A percentile compares a stretch with the other conserved stretches of the same genome.
phyloP scores from a whole-genome alignment of 2,888 invertebrate species.

The Eupsilia transversa region DNA sequence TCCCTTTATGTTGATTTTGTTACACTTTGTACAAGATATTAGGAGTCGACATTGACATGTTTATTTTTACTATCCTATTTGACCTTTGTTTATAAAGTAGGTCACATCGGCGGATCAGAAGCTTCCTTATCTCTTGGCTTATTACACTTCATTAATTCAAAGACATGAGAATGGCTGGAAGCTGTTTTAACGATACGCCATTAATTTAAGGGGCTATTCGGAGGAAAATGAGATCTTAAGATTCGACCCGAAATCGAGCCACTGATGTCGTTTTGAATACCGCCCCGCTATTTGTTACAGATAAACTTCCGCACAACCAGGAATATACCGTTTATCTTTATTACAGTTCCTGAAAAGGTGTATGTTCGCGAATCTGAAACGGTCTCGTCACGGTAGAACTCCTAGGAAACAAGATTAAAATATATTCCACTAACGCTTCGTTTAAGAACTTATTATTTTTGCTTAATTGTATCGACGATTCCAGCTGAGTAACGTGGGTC shows the following conservation, averaged over 20 bases:
- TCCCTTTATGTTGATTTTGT: conserved; percentile 27
- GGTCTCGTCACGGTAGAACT: neutral
- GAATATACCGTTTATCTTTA: conserved; percentile 40
- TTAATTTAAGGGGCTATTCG: conserved; percentile 78
- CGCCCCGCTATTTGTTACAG: conserved; percentile 44
- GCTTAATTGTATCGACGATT: conserved; percentile 1
- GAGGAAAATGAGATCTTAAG: conserved; percentile 74
- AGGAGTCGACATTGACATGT: conserved; percentile 1
- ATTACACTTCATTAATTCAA: conserved; percentile 82
- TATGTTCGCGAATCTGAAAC: conserved; percentile 18
- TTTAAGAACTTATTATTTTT: neutral
- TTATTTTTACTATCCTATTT: conserved; percentile 13
- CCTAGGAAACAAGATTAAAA: conserved; percentile 7
- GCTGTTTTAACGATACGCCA: conserved; percentile 78
- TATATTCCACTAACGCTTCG: neutral
- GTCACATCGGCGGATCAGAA: conserved; percentile 31
- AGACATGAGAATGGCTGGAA: conserved; percentile 74
- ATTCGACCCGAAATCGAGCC: conserved; percentile 67
- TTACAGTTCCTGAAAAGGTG: conserved; percentile 27
- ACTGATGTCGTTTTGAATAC: conserved; percentile 59
- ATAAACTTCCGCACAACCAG: conserved; percentile 44
- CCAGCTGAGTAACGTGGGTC: conserved; percentile 8
- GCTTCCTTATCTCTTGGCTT: conserved; percentile 70
- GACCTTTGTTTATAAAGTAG: conserved; percentile 27
- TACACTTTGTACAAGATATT: conserved; percentile 4